phyloP scores from a whole-genome alignment of 1,140 invertebrate species.

The Spodoptera frugiperda region DNA sequence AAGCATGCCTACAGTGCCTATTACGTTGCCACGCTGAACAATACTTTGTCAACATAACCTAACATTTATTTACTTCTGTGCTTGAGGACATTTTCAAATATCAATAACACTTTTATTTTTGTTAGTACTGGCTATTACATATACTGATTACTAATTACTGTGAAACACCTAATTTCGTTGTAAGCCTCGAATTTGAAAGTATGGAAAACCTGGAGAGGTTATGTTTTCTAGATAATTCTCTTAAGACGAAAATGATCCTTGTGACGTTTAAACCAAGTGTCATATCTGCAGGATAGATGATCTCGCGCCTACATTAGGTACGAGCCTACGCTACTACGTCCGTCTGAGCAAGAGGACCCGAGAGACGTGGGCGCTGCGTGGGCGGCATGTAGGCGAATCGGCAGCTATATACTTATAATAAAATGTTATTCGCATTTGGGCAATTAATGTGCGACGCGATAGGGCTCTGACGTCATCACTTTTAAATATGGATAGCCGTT shows the following conservation, averaged over 20 bases:
- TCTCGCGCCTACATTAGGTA: constrained; percentile 49
- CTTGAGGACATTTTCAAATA: too few relatives aligned
- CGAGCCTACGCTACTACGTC: constrained; percentile 68
- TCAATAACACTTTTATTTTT: too few relatives aligned
- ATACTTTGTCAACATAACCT: not conserved
- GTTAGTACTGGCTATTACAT: too few relatives aligned
- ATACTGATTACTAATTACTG: too few relatives aligned
- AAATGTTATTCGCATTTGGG: constrained; percentile 66
- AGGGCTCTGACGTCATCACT: constrained; percentile 55
- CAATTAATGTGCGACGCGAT: constrained; percentile 67
- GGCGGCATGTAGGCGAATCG: constrained; percentile 66
- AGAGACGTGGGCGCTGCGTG: constrained; percentile 61
- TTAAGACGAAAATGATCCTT: too few relatives aligned
- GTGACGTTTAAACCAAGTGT: constrained; percentile 15
- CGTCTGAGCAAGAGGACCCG: constrained; percentile 53
- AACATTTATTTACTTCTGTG: too few relatives aligned
- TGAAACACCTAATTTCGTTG: too few relatives aligned
- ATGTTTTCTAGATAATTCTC: too few relatives aligned
- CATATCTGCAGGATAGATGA: constrained; percentile 35
- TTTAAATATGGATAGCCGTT: constrained; percentile 35
- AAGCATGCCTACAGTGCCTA: too few relatives aligned
- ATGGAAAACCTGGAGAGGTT: too few relatives aligned
- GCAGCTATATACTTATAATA: constrained; percentile 57
- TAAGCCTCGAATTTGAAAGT: too few relatives aligned
- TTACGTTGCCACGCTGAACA: not conserved